phyloP scores from a whole-genome alignment of 2,113 vertebrate species.

The Acanthisitta chloris region DNA sequence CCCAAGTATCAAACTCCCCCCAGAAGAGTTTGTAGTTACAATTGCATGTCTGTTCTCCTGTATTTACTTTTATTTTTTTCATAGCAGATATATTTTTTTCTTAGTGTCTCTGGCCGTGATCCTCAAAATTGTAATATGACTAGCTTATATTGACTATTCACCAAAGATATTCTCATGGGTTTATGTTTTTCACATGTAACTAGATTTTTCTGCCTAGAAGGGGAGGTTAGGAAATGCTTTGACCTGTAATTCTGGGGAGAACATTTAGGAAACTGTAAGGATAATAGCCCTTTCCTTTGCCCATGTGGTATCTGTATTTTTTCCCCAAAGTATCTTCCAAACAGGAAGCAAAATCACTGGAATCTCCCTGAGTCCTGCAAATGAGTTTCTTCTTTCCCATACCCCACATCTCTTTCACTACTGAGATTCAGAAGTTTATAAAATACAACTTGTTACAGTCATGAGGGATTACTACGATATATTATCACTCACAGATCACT shows the following conservation, averaged over 20 bases:
- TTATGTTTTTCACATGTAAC: background rate
- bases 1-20: fast-evolving
- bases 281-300: background rate
- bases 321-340: background rate
- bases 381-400: conserved; percentile 56
- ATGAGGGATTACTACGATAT: conserved; percentile 78
- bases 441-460: conserved; percentile 77
- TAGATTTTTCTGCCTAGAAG: background rate
- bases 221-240: background rate
- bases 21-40: background rate
- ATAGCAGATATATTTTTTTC: fast-evolving
- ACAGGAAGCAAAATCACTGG: background rate
- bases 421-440: conserved; percentile 77
- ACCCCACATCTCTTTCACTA: conserved; percentile 52
- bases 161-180: fast-evolving
- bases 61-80: fast-evolving
- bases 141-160: background rate
- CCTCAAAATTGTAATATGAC: background rate
- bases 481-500: conserved; percentile 82
- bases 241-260: background rate
- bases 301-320: background rate
- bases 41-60: fast-evolving
- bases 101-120: background rate
- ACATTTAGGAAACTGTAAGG: background rate
- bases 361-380: conserved; percentile 44